A percentile compares a stretch with the other conserved stretches of the same genome.
Conservation (phyloP, 2,888 invertebrate species). For the Drosophila silvestris region DNA sequence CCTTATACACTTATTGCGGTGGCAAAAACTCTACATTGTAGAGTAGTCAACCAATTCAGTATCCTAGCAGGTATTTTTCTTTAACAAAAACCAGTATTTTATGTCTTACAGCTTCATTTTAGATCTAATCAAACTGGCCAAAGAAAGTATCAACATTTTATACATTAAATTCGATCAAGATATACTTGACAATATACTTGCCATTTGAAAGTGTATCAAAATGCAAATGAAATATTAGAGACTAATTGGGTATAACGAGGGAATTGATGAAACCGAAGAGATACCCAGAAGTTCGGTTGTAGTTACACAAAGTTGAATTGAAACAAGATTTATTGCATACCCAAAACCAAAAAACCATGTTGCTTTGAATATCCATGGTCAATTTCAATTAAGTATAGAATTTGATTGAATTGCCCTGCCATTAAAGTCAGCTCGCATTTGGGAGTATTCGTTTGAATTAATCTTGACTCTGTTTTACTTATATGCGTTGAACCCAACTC, state of each 20-base stretch:
- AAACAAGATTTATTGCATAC: constrained; percentile 16
- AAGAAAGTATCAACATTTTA: no score
- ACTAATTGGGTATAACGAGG: constrained; percentile 1
- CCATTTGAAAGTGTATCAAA: neutral
- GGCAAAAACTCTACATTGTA: neutral
- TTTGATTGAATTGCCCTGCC: constrained; percentile 9
- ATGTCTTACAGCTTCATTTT: neutral
- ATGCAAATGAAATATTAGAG: neutral
- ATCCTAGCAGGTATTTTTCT: neutral
- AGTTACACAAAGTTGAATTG: neutral
- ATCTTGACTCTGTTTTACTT: constrained; percentile 30
- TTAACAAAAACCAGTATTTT: neutral
- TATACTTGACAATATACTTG: no score
- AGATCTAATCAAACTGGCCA: neutral
- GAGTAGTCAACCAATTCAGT: neutral
- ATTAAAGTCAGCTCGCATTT: constrained; percentile 12
- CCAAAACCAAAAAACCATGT: neutral
- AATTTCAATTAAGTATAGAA: constrained; percentile 20
- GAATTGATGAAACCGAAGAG: neutral
- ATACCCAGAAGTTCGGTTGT: neutral
- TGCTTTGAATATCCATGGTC: constrained; percentile 17
- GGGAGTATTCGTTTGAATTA: constrained; percentile 29
- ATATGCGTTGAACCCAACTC: constrained; percentile 37
- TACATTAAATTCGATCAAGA: no score
- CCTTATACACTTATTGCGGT: neutral